These are phyloP conservation scores for Circaetus cinerascens DNA, from an alignment of 2,113 vertebrate species.

Conservation along the genomic window DNA sequence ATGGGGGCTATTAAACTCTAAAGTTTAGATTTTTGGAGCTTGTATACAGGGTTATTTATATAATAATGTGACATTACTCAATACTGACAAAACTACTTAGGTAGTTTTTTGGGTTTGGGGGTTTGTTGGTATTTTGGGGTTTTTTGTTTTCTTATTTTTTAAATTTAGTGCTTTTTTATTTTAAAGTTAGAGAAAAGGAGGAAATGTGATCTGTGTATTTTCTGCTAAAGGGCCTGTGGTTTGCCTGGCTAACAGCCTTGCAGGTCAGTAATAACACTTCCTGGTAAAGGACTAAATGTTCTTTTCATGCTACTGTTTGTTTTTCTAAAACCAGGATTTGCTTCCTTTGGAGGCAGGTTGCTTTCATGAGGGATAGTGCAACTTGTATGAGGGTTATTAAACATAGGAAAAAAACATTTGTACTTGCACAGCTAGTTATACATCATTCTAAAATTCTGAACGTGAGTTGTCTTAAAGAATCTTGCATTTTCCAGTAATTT, in stretches of 20 bases:
- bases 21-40: slow-evolving; percentile 78
- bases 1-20: slow-evolving; percentile 70
- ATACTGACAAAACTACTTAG: slow-evolving; percentile 78
- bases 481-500: slow-evolving; percentile 80
- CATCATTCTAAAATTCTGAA: slow-evolving; percentile 72
- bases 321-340: slow-evolving; percentile 72
- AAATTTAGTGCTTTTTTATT: slow-evolving; percentile 67
- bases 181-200: slow-evolving; percentile 64
- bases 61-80: slow-evolving; percentile 82
- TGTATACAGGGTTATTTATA: slow-evolving; percentile 86
- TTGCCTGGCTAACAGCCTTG: slow-evolving; percentile 63
- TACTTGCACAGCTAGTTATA: slow-evolving; percentile 75
- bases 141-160: background rate
- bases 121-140: background rate
- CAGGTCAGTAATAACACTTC: slow-evolving; percentile 72
- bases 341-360: slow-evolving; percentile 71
- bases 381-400: slow-evolving; percentile 66
- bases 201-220: slow-evolving; percentile 73
- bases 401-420: slow-evolving; percentile 66
- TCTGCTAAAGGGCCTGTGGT: slow-evolving; percentile 67
- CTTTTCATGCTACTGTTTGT: slow-evolving; percentile 76
- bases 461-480: slow-evolving; percentile 71
- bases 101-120: slow-evolving; percentile 63
- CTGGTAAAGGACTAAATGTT: slow-evolving; percentile 73
- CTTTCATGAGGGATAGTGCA: slow-evolving; percentile 68